A percentile compares a stretch with the other conserved stretches of the same genome.
Conservation (phyloP, 2,888 invertebrate species). For the Acanthosoma haemorrhoidale region DNA sequence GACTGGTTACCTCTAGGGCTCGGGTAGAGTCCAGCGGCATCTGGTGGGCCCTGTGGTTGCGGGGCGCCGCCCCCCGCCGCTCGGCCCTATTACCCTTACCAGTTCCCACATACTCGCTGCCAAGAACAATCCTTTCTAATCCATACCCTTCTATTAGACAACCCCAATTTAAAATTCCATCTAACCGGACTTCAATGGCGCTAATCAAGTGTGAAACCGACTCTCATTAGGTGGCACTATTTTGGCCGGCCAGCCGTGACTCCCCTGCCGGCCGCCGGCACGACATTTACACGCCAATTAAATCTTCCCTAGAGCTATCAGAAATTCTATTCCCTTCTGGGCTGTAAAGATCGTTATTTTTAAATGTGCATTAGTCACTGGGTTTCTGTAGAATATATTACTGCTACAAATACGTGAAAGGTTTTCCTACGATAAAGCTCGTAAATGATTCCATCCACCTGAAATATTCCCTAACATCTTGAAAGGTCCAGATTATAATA, state of each 20-base stretch:
- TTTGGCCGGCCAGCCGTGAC: constrained; percentile 13
- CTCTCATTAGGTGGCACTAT: constrained; percentile 8
- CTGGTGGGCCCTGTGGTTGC: not conserved
- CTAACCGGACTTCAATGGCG: constrained; percentile 18
- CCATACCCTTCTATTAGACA: constrained; percentile 16
- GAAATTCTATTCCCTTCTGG: constrained; percentile 9
- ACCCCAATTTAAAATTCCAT: constrained; percentile 31
- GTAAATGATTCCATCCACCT: too few species aligned
- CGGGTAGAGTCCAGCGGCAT: too few species aligned
- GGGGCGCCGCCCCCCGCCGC: constrained; percentile 15
- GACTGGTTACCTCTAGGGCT: too few species aligned
- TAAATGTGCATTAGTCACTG: too few species aligned
- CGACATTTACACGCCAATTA: constrained; percentile 10
- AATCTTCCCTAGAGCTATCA: not conserved
- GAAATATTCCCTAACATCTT: too few species aligned
- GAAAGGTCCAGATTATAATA: too few species aligned
- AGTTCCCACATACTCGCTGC: not conserved
- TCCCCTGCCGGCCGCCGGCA: not conserved
- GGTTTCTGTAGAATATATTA: too few species aligned
- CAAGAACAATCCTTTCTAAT: constrained; percentile 25
- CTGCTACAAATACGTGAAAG: too few species aligned
- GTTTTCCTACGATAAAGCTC: too few species aligned
- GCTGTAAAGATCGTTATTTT: too few species aligned
- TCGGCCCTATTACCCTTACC: constrained; percentile 13
- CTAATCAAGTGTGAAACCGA: constrained; percentile 29